These are phyloP conservation scores for Barbus barbus DNA, from an alignment of 2,113 vertebrate species.

Conservation along the genomic window DNA sequence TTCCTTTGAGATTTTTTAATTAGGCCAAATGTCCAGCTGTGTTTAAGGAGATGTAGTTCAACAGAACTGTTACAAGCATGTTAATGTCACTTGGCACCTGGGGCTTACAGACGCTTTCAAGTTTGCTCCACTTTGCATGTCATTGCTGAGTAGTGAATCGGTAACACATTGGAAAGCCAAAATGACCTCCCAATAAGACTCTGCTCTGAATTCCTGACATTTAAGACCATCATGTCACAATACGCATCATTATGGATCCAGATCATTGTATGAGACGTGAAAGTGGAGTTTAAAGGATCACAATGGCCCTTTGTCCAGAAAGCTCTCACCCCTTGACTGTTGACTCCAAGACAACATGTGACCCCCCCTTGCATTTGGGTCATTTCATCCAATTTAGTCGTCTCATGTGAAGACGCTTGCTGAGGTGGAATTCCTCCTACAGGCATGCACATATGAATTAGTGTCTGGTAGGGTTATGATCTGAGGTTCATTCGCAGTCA, in stretches of 20 bases:
- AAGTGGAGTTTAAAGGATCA: slow-evolving; percentile 59
- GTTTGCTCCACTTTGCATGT: slow-evolving; percentile 49
- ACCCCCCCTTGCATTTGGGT: slow-evolving; percentile 70
- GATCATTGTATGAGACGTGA: slow-evolving; percentile 42
- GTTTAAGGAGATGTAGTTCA: slow-evolving; percentile 43
- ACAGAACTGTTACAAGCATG: slow-evolving; percentile 42
- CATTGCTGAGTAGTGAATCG: slow-evolving; percentile 38
- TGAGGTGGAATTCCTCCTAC: slow-evolving; percentile 58
- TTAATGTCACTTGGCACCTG: slow-evolving; percentile 55
- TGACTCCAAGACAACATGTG: slow-evolving; percentile 71
- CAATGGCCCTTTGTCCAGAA: slow-evolving; percentile 69
- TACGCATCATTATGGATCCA: slow-evolving; percentile 18
- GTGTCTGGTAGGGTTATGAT: slow-evolving; percentile 43
- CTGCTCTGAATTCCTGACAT: background rate
- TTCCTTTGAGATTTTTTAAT: slow-evolving; percentile 40
- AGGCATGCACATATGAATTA: slow-evolving; percentile 53
- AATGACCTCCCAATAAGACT: slow-evolving; percentile 10
- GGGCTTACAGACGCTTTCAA: slow-evolving; percentile 41
- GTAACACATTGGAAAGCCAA: slow-evolving; percentile 38
- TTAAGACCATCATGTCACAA: background rate
- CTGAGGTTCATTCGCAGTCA: slow-evolving; percentile 6
- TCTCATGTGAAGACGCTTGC: slow-evolving; percentile 43
- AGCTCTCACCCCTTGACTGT: slow-evolving; percentile 59
- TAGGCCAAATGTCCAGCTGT: slow-evolving; percentile 52
- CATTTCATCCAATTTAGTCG: slow-evolving; percentile 59